phyloP scores from a whole-genome alignment of 2,888 invertebrate species.

The Bursaphelenchus okinawaensis region DNA sequence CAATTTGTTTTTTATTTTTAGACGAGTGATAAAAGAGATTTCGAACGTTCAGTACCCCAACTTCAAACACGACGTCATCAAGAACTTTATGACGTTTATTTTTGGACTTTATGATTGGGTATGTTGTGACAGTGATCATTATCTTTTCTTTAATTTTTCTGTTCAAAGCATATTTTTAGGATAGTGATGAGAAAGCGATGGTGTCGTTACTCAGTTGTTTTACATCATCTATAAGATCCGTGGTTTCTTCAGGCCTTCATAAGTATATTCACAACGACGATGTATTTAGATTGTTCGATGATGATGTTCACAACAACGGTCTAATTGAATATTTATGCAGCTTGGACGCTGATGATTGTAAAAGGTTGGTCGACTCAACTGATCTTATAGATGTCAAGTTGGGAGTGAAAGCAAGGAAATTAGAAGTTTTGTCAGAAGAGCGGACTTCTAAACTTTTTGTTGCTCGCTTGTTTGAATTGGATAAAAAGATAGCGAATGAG shows the following conservation, averaged over 20 bases:
- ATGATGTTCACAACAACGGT: not conserved
- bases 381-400: not conserved
- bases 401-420: not conserved
- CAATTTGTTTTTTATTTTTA: too few relatives aligned
- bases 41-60: not conserved
- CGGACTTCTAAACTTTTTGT: not conserved
- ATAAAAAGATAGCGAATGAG: not conserved
- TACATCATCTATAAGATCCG: not conserved
- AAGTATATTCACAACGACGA: not conserved
- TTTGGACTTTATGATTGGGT: slow-evolving; percentile 4
- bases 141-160: not conserved
- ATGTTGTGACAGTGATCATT: not conserved
- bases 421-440: not conserved
- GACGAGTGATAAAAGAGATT: not conserved
- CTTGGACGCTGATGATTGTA: not conserved
- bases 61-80: not conserved
- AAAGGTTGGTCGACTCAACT: not conserved
- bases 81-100: slow-evolving; percentile 1
- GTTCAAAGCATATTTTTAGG: not conserved
- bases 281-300: not conserved
- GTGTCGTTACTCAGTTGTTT: not conserved
- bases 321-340: not conserved
- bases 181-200: not conserved
- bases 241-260: not conserved
- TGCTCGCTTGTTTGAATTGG: not conserved